phyloP scores from a whole-genome alignment of 2,797 vertebrate species.

The Danio kyathit region DNA sequence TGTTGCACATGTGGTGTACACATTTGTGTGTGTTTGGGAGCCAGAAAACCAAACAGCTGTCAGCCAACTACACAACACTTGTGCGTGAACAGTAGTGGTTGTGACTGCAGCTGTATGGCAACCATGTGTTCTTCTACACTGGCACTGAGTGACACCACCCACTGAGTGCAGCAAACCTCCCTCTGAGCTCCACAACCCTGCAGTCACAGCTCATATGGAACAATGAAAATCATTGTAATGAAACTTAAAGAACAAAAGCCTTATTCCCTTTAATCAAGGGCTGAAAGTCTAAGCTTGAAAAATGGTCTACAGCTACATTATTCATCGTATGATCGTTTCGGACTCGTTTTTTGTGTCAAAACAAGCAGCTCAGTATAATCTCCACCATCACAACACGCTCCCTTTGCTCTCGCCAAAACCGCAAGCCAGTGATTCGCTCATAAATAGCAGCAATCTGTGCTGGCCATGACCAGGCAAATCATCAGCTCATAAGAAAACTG shows the following conservation, averaged over 20 bases:
- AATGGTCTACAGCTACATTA: background rate
- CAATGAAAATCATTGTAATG: background rate
- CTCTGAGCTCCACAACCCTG: conserved; percentile 1
- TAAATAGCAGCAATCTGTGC: conserved; percentile 37
- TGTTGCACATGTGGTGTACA: background rate
- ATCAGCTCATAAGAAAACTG: conserved; percentile 23
- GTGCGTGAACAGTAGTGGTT: conserved; percentile 38
- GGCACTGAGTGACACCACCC: conserved; percentile 47
- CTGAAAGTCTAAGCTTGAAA: background rate
- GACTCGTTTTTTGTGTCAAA: background rate
- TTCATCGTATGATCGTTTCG: background rate
- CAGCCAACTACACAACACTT: conserved; percentile 24
- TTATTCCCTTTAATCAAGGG: conserved; percentile 2
- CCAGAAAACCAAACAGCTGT: conserved; percentile 43
- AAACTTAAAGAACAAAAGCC: background rate
- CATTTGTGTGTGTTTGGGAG: background rate
- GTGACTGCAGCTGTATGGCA: conserved; percentile 44
- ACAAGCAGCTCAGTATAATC: conserved; percentile 1
- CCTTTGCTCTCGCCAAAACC: background rate
- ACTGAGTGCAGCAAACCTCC: conserved; percentile 2
- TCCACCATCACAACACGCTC: background rate
- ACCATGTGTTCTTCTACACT: conserved; percentile 55
- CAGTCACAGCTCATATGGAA: background rate
- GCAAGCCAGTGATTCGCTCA: conserved; percentile 22
- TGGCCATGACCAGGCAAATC: conserved; percentile 20